Evolutionary conservation across 2,888 invertebrate species (phyloP).

Genomic region (Epistrophella euchroma): DNA sequence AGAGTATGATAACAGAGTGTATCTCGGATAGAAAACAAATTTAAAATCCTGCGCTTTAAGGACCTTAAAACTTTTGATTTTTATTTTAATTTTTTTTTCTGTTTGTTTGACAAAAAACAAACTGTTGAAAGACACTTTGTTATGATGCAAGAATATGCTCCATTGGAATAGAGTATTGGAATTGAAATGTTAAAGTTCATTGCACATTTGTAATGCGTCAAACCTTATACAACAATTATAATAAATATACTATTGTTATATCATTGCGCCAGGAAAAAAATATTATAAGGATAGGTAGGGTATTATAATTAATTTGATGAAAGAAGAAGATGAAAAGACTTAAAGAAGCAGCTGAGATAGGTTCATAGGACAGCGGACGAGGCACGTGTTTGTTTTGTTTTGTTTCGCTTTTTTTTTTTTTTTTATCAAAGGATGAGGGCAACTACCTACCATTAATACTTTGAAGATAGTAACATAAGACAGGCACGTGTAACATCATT

Average conservation of each 20-base stretch:
- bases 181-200: conserved; percentile 74
- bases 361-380: not conserved
- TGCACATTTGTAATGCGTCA: conserved; percentile 72
- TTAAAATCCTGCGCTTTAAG: conserved; percentile 16
- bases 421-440: not conserved
- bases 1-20: conserved; percentile 28
- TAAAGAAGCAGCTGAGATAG: not conserved
- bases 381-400: not conserved
- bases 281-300: too few species aligned
- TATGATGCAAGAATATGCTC: conserved; percentile 12
- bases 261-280: conserved; percentile 64
- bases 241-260: not conserved
- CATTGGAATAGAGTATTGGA: conserved; percentile 45
- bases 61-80: not conserved
- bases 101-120: conserved; percentile 31
- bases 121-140: conserved; percentile 62
- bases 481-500: conserved; percentile 30
- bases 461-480: conserved; percentile 7
- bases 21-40: not conserved
- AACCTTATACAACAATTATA: conserved; percentile 45
- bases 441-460: not conserved
- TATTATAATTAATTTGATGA: not conserved
- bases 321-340: not conserved
- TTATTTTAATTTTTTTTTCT: not conserved
- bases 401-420: not conserved